Conservation (phyloP, 1,140 invertebrate genomes). For the Formica selysi region DNA sequence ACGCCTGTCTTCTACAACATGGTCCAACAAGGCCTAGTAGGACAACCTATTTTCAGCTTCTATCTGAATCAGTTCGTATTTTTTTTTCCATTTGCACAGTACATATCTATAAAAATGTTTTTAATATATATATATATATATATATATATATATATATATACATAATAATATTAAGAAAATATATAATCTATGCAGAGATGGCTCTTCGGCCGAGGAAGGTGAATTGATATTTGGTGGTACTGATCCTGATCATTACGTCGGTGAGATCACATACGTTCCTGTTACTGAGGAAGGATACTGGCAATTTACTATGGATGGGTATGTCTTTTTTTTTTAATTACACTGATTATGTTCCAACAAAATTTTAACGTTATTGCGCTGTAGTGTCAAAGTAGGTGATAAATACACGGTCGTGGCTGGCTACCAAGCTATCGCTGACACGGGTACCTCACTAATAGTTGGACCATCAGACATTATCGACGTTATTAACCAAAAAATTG, state of each 20-base stretch:
- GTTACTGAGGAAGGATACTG: constrained; percentile 97
- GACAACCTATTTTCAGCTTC: too few species aligned
- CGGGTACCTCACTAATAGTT: constrained; percentile 98
- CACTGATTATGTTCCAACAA: neutral
- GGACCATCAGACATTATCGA: constrained; percentile 94
- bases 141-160: too few species aligned
- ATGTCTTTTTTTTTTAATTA: constrained; percentile 55
- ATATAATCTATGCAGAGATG: too few species aligned
- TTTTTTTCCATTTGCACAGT: too few species aligned
- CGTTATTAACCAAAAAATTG: constrained; percentile 94
- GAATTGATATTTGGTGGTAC: constrained; percentile 98
- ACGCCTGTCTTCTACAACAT: too few species aligned
- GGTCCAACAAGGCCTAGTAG: too few species aligned
- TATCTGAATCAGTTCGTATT: too few species aligned
- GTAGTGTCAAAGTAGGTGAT: constrained; percentile 66
- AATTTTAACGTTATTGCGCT: neutral
- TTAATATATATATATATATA: too few species aligned
- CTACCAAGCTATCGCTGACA: constrained; percentile 98
- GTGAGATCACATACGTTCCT: constrained; percentile 96
- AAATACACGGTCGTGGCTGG: constrained; percentile 72
- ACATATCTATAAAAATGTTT: constrained; percentile 48
- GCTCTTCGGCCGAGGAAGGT: constrained; percentile 86
- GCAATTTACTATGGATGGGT: constrained; percentile 98
- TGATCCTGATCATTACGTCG: constrained; percentile 95
- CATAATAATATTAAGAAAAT: too few species aligned